phyloP scores from a whole-genome alignment of 64 coral and sea anemone species.

The Porites australiensis region DNA sequence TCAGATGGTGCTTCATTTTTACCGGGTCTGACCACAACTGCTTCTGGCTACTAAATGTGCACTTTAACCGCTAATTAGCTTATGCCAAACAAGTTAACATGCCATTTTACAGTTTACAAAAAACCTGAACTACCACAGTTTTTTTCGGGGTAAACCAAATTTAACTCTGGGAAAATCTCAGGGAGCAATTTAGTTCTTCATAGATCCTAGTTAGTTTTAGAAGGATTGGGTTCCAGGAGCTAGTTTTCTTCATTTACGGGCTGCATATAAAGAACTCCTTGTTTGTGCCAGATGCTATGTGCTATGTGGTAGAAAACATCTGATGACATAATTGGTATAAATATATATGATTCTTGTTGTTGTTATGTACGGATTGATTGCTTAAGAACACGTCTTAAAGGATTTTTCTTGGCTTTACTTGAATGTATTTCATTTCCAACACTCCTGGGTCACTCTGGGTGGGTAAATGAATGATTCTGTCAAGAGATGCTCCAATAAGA shows the following conservation, averaged over 20 bases:
- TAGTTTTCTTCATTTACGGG: conserved; percentile 1
- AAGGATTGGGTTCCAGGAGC: conserved; percentile 10
- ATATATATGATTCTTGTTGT: conserved; percentile 44
- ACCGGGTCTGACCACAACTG: neutral
- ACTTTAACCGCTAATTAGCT: conserved; percentile 4
- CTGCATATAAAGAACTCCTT: conserved; percentile 6
- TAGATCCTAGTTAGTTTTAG: conserved; percentile 1
- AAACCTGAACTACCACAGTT: neutral
- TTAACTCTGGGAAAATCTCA: no score
- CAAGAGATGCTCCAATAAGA: conserved; percentile 36
- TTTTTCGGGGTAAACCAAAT: neutral
- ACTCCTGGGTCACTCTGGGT: conserved; percentile 4
- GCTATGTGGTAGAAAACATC: conserved; percentile 35
- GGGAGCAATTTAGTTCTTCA: conserved; percentile 19
- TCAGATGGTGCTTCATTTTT: neutral
- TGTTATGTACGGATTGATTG: conserved; percentile 12
- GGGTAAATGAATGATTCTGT: conserved; percentile 39
- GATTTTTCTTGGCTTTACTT: conserved; percentile 22
- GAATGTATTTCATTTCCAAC: conserved; percentile 35
- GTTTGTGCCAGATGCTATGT: conserved; percentile 31
- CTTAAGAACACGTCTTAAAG: conserved; percentile 30
- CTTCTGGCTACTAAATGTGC: neutral
- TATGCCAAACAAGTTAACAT: conserved; percentile 8
- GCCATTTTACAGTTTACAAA: conserved; percentile 1
- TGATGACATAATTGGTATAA: conserved; percentile 38